phyloP scores from a whole-genome alignment of 2,888 invertebrate species.

The Polylopha cassiicola region DNA sequence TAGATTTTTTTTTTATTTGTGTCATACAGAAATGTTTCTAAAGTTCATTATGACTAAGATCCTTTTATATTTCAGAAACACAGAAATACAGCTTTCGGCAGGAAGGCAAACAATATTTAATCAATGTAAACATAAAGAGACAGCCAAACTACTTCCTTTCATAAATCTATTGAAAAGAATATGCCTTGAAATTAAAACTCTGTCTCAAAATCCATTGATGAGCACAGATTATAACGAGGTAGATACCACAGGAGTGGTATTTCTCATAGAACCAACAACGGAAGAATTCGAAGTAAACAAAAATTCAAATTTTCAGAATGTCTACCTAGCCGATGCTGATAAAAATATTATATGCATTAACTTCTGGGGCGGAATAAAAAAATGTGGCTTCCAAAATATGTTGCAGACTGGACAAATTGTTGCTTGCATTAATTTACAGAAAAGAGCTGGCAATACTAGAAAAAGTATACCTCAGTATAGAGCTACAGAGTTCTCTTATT shows the following conservation, averaged over 20 bases:
- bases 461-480: conserved; percentile 76
- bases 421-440: conserved; percentile 80
- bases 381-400: conserved; percentile 72
- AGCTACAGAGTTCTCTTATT: conserved; percentile 79
- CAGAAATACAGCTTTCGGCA: conserved; percentile 76
- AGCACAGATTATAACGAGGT: conserved; percentile 79
- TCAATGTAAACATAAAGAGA: conserved; percentile 38
- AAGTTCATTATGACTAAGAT: too few relatives aligned
- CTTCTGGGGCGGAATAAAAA: conserved; percentile 74
- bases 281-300: conserved; percentile 52
- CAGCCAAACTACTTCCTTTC: conserved; percentile 30
- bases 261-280: conserved; percentile 71
- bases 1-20: not conserved
- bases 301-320: conserved; percentile 66
- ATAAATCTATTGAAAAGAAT: conserved; percentile 44
- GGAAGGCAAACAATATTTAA: conserved; percentile 70
- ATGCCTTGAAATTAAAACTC: conserved; percentile 66
- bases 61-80: conserved; percentile 50
- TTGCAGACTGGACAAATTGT: conserved; percentile 77
- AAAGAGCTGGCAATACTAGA: conserved; percentile 69
- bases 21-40: not conserved
- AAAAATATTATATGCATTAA: conserved; percentile 72
- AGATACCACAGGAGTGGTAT: conserved; percentile 83
- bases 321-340: conserved; percentile 77
- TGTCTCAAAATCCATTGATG: conserved; percentile 43